phyloP scores from a whole-genome alignment of 2,888 invertebrate species.

The Palloptera scutellata region DNA sequence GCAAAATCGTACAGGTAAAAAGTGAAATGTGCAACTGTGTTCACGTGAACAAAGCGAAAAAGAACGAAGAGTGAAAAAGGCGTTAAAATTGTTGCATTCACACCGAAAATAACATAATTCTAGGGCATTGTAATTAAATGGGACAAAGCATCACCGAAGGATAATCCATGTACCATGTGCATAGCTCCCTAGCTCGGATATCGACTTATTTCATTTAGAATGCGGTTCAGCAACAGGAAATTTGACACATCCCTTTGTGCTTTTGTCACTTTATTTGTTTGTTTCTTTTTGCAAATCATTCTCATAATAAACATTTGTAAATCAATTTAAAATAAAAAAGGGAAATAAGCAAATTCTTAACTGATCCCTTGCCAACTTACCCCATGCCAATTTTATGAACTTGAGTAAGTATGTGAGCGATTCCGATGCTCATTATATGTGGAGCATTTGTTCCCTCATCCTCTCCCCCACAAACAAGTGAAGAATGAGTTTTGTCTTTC shows the following conservation, averaged over 20 bases:
- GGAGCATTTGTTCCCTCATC: too few species aligned
- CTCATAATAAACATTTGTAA: too few species aligned
- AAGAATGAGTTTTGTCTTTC: too few species aligned
- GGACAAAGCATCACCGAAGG: conserved; percentile 8
- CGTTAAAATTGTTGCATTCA: conserved; percentile 34
- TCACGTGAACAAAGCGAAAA: not conserved
- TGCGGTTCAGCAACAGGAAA: conserved; percentile 22
- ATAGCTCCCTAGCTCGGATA: too few species aligned
- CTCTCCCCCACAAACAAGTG: too few species aligned
- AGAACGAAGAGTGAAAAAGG: conserved; percentile 21
- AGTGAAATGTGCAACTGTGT: not conserved
- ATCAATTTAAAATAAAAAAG: too few species aligned
- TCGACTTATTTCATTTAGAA: not conserved
- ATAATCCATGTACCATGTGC: conserved; percentile 31
- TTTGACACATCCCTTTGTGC: conserved; percentile 30
- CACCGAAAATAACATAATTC: conserved; percentile 27
- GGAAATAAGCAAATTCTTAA: too few species aligned
- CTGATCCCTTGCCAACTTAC: too few species aligned
- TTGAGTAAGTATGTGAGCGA: too few species aligned
- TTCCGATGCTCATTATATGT: too few species aligned
- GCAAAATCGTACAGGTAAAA: conserved; percentile 13
- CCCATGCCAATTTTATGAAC: too few species aligned
- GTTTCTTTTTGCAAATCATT: not conserved
- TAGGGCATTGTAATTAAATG: not conserved
- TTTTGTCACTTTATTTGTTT: conserved; percentile 30